Evolutionary conservation across 2,888 invertebrate species (phyloP).

Genomic region (Agonum fuliginosum): DNA sequence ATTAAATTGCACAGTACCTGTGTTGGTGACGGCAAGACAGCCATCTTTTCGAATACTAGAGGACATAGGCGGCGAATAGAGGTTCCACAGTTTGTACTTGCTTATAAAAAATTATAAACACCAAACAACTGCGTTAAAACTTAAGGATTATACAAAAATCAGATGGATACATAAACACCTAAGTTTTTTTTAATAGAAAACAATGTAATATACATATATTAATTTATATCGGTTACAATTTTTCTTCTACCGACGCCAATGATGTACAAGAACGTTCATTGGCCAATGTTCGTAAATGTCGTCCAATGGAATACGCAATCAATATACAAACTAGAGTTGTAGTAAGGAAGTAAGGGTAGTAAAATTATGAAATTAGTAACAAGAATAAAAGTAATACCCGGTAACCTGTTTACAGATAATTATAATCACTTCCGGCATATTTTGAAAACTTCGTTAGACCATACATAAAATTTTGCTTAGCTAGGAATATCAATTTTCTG

Average conservation of each 20-base stretch:
- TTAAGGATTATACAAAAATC: no score
- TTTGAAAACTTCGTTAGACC: background rate
- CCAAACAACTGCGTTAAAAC: background rate
- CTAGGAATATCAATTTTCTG: slow-evolving; percentile 10
- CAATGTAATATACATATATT: background rate
- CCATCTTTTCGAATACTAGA: slow-evolving; percentile 80
- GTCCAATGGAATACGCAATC: slow-evolving; percentile 68
- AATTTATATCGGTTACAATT: background rate
- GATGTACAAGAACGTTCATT: slow-evolving; percentile 65
- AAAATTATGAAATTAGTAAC: slow-evolving; percentile 28
- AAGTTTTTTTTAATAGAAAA: background rate
- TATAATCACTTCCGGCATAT: background rate
- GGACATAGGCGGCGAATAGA: slow-evolving; percentile 62
- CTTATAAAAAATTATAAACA: background rate
- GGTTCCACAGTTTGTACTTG: slow-evolving; percentile 37
- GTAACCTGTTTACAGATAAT: slow-evolving; percentile 4
- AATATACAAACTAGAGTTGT: slow-evolving; percentile 66
- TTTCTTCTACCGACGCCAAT: slow-evolving; percentile 13
- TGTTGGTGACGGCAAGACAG: slow-evolving; percentile 89
- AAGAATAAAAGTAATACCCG: slow-evolving; percentile 19
- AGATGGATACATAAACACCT: no score
- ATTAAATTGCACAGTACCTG: slow-evolving; percentile 77
- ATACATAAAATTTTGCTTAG: background rate
- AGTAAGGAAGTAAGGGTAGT: slow-evolving; percentile 47
- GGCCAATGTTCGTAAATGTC: slow-evolving; percentile 65